Conservation (phyloP, 2,888 invertebrate species). For the Antheraea yamamai region DNA sequence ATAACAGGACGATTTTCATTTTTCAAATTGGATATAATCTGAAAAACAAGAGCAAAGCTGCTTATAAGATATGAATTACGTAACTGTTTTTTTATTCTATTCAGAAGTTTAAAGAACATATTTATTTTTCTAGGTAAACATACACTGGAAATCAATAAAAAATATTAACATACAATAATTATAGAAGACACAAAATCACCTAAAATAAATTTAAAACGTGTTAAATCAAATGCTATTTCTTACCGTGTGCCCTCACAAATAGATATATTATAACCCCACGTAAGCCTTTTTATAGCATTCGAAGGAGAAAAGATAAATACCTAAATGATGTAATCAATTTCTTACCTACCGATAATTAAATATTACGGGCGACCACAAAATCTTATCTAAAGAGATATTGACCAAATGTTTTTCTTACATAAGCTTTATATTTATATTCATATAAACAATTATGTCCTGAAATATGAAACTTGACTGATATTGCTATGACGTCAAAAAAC, state of each 20-base stretch:
- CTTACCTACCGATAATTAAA: neutral
- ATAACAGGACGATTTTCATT: neutral
- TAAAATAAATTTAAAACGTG: neutral
- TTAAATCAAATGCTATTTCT: neutral
- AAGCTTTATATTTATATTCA: neutral
- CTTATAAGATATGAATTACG: neutral
- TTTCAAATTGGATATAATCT: neutral
- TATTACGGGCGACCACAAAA: neutral
- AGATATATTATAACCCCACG: neutral
- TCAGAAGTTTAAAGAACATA: no score
- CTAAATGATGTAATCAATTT: neutral
- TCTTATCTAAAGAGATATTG: slow-evolving; percentile 11
- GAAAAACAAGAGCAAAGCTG: neutral
- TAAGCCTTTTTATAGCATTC: slow-evolving; percentile 11
- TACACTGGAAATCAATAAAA: neutral
- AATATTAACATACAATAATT: neutral
- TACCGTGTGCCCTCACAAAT: slow-evolving; percentile 9
- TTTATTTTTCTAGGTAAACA: neutral
- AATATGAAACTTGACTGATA: no score
- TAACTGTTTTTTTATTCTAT: neutral
- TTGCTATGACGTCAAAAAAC: no score
- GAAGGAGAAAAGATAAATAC: slow-evolving; percentile 2
- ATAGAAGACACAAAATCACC: no score
- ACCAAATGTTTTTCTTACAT: neutral
- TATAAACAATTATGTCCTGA: neutral